Base-by-base conservation (phyloP, 2,888 invertebrate species). In the Meiosimyza decipiens region DNA sequence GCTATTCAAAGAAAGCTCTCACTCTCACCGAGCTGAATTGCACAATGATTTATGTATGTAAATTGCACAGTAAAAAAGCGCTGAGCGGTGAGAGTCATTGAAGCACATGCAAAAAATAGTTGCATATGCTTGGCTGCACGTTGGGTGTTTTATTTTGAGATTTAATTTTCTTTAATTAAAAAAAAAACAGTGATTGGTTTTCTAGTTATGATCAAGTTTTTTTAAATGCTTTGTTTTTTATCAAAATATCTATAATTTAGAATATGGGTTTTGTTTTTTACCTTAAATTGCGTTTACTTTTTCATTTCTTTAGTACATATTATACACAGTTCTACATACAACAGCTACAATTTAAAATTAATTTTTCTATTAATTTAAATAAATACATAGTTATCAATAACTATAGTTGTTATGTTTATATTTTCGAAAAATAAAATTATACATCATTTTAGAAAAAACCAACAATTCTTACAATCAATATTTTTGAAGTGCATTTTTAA, bases 251-350 rank as follows among this genome's bases (percentile, higher is more conserved):
- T 33, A 54, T 40, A 52, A 67, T 57, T 67, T 67, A 67, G 67
- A 67, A 67, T 67, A 66, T 57, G 67, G 40, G 67, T 67, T 67
- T 67, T 18, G 33, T 57, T 55, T 55, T n/a, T 40, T 67, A 40
- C 55, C 49, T 47, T 15, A 15, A 40, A 28, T 57, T 57, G 16
- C 54, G 18, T n/a, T 57, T 57, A 6, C 57, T 16, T 13, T 54
- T 54, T 54, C 54, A 54, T 54, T 54, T 12, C 12, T 54, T 12
- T 16, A 12, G 54, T 64, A 62, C 60, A 62, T 47, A 62, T 40
- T 62, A 62, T 64, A 64, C 64, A 64, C 64, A 64, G 22, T 64
- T 50, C 64, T 64, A 64, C 64, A 64, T 64, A 64, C 64, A 64
- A 64, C 64, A 33, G 51, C 64, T 64, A 64, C 62, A 16, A 63